These are phyloP conservation scores for Cisticola juncidis DNA, from an alignment of 2,113 vertebrate genomes.

Conservation along the genomic window DNA sequence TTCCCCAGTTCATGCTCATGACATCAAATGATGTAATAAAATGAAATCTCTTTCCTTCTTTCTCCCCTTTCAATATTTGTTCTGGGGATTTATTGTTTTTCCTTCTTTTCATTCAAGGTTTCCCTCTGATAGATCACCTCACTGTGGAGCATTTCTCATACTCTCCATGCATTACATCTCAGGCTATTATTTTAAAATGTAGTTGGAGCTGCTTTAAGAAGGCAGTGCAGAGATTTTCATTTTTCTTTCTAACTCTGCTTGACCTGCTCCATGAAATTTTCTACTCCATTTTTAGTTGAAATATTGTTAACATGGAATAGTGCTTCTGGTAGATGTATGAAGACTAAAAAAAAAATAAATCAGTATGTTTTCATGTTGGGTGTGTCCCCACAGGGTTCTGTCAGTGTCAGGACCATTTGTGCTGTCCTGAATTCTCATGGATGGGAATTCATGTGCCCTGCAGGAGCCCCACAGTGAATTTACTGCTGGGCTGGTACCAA, in stretches of 20 bases:
- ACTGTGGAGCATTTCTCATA: constrained; percentile 26
- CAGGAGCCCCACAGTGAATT: background rate
- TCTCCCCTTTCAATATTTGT: constrained; percentile 40
- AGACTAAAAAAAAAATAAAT: background rate
- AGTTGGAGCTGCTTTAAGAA: constrained; percentile 24
- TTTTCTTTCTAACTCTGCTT: constrained; percentile 2
- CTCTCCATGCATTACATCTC: background rate
- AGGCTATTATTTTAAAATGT: constrained; percentile 40
- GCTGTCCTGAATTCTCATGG: background rate
- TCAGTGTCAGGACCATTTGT: background rate
- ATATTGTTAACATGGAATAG: background rate
- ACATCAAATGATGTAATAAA: constrained; percentile 47
- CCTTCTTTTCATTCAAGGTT: constrained; percentile 28
- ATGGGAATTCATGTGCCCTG: background rate
- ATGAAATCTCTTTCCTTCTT: constrained; percentile 22
- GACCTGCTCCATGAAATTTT: background rate
- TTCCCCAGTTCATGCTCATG: background rate
- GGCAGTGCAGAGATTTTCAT: background rate
- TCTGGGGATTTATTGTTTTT: constrained; percentile 35
- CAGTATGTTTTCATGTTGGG: background rate
- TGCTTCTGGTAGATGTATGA: background rate
- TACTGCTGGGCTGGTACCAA: background rate
- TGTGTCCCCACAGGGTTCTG: background rate
- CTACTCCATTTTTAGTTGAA: background rate
- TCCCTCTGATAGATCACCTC: constrained; percentile 38